phyloP scores from a whole-genome alignment of 2,113 vertebrate species.

The Neogobius melanostomus region DNA sequence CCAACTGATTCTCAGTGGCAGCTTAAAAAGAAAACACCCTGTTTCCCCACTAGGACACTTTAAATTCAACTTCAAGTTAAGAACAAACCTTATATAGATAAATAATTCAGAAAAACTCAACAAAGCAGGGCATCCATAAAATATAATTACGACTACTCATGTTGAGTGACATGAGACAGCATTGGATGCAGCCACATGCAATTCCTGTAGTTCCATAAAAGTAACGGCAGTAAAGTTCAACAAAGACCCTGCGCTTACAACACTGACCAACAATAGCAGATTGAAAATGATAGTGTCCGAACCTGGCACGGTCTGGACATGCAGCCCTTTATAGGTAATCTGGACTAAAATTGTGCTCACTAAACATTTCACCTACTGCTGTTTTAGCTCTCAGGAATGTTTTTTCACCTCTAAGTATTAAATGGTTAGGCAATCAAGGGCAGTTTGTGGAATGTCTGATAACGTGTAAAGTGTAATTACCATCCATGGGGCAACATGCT shows the following conservation, averaged over 20 bases:
- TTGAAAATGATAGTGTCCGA: slow-evolving; percentile 39
- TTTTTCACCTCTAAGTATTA: slow-evolving; percentile 12
- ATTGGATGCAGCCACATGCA: slow-evolving; percentile 12
- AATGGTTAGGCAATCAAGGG: slow-evolving; percentile 1
- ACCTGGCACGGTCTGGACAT: slow-evolving; percentile 39
- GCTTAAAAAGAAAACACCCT: slow-evolving; percentile 22
- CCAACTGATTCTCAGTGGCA: slow-evolving; percentile 18
- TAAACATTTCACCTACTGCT: slow-evolving; percentile 21
- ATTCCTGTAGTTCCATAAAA: slow-evolving; percentile 7
- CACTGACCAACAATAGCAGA: slow-evolving; percentile 13
- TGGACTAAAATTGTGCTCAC: slow-evolving; percentile 18
- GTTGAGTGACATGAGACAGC: slow-evolving; percentile 8
- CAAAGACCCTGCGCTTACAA: slow-evolving; percentile 39
- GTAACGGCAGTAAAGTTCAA: background rate
- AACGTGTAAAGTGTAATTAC: slow-evolving; percentile 24
- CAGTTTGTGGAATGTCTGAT: slow-evolving; percentile 51
- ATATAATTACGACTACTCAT: slow-evolving; percentile 21
- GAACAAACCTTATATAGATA: slow-evolving; percentile 12
- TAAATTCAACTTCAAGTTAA: slow-evolving; percentile 2
- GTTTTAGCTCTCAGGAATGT: slow-evolving; percentile 22
- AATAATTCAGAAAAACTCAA: slow-evolving; percentile 7
- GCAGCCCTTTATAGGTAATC: slow-evolving; percentile 61
- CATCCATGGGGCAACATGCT: slow-evolving; percentile 5
- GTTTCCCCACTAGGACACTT: background rate
- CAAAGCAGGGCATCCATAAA: slow-evolving; percentile 26